Base-by-base conservation (phyloP, 1,140 invertebrate species). In the Hyles euphorbiae region DNA sequence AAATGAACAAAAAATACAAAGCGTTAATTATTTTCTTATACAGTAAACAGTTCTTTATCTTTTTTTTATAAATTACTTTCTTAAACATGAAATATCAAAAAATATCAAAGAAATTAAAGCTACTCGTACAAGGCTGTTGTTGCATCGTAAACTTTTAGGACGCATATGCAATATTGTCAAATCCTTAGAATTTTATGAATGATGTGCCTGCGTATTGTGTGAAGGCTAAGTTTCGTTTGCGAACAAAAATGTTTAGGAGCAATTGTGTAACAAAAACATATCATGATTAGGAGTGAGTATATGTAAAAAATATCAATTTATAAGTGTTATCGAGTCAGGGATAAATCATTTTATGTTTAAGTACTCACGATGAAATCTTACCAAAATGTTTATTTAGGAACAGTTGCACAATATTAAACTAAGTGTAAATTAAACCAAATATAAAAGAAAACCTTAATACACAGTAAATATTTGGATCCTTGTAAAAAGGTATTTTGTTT, bases 241-340 rank as follows among this genome's bases (percentile, higher is more conserved):
- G 49, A 62, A 44, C 34, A 64, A 60, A 40, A 60, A 62, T 43
- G 53, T 53, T 62, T 70, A 74, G 73, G 73, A 77, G 67, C 71
- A 79, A 81, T 74, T 66, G 59, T 60, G 75, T 76, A 83, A 87
- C 80, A 74, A 80, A 22, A 75, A 87, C 83, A 87, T 87, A 87
- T 87, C 83, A 87, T 76, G 64, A 74, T 65, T 67, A 70, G 65
- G 60, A 73, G 70, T 76, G 73, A 73, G 66, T 68, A 68, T 69
- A 63, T 70, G 48, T 54, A 44, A 54, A 44, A 59, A 60, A 66
- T 22, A 22, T 22, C 53, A 57, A 65, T 70, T 65, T 71, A 72
- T 75, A 75, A 62, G 56, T 72, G 67, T 74, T 70, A 68, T 72
- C 46, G 45, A 62, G 40, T 34, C 32, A 59, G 52, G 57, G 47